Conservation (phyloP, 2,113 vertebrate species). For the Glareola pratincola region DNA sequence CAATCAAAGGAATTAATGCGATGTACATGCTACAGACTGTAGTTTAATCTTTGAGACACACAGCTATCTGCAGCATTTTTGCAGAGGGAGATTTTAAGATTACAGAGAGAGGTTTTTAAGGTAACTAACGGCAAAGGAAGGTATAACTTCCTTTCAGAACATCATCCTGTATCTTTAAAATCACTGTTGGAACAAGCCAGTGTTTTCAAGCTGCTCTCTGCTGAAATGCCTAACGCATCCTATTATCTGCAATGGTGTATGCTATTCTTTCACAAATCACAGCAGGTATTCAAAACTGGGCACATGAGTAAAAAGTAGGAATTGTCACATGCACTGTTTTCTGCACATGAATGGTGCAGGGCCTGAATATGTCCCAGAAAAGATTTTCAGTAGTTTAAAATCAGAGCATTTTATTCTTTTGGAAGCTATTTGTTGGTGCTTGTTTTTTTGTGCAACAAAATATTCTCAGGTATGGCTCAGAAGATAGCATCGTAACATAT, state of each 20-base stretch:
- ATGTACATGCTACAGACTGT: neutral
- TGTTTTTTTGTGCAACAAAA: neutral
- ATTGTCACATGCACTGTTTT: neutral
- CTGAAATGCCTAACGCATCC: neutral
- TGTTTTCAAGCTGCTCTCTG: neutral
- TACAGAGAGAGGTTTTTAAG: neutral
- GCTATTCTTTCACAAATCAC: neutral
- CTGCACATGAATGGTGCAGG: neutral
- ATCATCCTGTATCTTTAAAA: neutral
- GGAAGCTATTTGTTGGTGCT: neutral
- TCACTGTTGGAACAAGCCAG: neutral
- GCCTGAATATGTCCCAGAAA: neutral
- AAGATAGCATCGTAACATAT: fast-evolving
- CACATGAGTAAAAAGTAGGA: neutral
- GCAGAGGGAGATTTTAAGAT: neutral
- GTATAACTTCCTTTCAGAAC: neutral
- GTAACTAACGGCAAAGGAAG: neutral
- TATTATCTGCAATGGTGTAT: neutral
- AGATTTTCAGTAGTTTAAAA: neutral
- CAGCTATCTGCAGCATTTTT: neutral
- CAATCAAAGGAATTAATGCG: neutral
- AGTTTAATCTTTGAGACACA: neutral
- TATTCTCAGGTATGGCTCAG: neutral
- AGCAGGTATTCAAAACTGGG: neutral
- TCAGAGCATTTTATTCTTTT: neutral